phyloP scores from a whole-genome alignment of 2,797 vertebrate genomes.

The Syndactyla subalaris region DNA sequence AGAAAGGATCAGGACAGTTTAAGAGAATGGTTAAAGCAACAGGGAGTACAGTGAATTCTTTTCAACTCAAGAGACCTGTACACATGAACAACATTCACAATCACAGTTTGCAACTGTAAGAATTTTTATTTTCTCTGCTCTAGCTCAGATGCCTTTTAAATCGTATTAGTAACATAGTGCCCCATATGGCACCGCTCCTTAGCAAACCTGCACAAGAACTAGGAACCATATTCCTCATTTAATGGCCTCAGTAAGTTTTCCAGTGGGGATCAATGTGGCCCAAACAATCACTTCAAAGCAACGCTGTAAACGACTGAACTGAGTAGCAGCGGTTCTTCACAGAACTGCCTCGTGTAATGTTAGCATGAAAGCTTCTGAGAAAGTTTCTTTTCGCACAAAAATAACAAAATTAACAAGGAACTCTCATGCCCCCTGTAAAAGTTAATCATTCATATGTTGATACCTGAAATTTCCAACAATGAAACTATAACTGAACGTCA shows the following conservation, averaged over 20 bases:
- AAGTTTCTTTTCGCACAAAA: not conserved
- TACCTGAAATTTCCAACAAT: not conserved
- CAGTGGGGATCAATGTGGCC: not conserved
- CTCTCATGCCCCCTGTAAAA: not conserved
- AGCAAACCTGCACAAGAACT: not conserved
- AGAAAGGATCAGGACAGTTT: not conserved
- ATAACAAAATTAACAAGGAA: not conserved
- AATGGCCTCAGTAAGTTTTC: not conserved
- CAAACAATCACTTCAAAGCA: not conserved
- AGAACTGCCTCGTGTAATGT: not conserved
- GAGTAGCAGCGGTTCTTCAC: not conserved
- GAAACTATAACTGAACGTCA: not conserved
- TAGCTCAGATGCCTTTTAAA: not conserved
- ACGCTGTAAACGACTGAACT: not conserved
- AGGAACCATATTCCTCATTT: not conserved
- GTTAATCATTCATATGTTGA: not conserved
- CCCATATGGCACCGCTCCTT: not conserved
- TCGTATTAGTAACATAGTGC: not conserved
- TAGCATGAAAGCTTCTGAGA: not conserved
- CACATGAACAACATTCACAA: not conserved
- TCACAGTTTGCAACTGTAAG: not conserved
- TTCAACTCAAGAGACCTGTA: not conserved
- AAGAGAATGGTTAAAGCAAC: not conserved
- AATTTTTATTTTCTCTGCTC: not conserved
- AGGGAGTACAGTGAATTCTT: not conserved